phyloP scores from a whole-genome alignment of 2,797 vertebrate species.

The Tinamus major region DNA sequence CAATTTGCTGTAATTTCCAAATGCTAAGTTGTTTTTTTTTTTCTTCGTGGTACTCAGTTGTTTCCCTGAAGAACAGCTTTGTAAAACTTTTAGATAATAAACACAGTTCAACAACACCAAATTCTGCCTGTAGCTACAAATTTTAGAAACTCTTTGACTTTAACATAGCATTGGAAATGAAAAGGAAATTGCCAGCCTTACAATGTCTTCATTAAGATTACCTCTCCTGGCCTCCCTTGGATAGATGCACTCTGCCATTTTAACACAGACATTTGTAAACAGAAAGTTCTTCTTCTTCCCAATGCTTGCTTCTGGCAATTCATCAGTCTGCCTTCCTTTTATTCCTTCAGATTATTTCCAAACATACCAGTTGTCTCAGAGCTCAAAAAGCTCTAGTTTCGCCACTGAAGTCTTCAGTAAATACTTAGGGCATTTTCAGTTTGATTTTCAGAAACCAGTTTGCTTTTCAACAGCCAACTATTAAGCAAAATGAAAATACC shows the following conservation, averaged over 20 bases:
- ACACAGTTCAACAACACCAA: not conserved
- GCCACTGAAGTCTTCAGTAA: not conserved
- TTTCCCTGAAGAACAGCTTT: slow-evolving; percentile 4
- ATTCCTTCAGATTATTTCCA: not conserved
- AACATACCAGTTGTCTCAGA: not conserved
- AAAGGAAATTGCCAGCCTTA: not conserved
- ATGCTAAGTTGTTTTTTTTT: not conserved
- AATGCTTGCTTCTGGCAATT: not conserved
- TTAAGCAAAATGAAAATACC: slow-evolving; percentile 47
- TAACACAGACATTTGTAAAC: not conserved
- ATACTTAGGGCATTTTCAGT: not conserved
- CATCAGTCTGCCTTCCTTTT: not conserved
- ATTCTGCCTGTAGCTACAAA: not conserved
- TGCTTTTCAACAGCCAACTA: not conserved
- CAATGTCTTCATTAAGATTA: not conserved
- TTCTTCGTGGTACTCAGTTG: not conserved
- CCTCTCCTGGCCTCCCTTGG: not conserved
- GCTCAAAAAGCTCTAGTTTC: not conserved
- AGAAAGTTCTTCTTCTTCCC: not conserved
- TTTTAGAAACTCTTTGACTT: slow-evolving; percentile 1
- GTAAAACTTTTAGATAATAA: slow-evolving; percentile 10
- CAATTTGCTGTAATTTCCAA: not conserved
- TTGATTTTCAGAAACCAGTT: slow-evolving; percentile 11
- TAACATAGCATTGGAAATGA: not conserved
- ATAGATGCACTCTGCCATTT: not conserved